These are phyloP conservation scores for Aviceda subcristata DNA, from an alignment of 2,113 vertebrate species.

Conservation along the genomic window DNA sequence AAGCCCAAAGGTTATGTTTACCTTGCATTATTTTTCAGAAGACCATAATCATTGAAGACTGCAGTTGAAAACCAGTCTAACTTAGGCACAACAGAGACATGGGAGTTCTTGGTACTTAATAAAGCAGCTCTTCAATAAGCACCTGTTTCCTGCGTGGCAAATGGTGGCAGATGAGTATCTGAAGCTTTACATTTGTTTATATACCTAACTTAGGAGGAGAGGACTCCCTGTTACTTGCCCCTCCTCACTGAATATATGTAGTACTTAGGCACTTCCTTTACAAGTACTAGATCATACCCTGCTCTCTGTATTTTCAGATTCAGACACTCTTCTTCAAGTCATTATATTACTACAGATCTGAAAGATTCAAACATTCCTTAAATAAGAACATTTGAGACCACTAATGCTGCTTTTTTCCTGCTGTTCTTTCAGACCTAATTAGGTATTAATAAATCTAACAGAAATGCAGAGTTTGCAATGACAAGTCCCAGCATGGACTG, in stretches of 20 bases:
- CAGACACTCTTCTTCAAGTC: background rate
- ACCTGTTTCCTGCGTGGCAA: background rate
- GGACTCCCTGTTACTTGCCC: background rate
- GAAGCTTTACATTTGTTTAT: background rate
- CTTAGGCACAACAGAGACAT: background rate
- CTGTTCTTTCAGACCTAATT: background rate
- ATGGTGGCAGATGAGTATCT: background rate
- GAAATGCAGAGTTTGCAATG: background rate
- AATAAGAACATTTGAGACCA: background rate
- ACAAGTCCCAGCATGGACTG: background rate
- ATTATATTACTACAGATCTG: background rate
- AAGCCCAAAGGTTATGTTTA: background rate
- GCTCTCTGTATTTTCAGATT: background rate
- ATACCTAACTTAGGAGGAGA: background rate
- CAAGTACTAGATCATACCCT: background rate
- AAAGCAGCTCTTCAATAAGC: background rate
- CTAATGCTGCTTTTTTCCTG: background rate
- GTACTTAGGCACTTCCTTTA: background rate
- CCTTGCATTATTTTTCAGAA: background rate
- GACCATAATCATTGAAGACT: background rate
- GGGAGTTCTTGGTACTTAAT: background rate
- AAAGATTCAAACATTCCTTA: background rate
- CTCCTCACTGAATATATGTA: background rate
- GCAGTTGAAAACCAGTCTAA: background rate
- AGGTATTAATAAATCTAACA: background rate